Evolutionary conservation across 2,888 invertebrate species (phyloP), one percentile per base, ranked within the genome.

Genomic region (Yponomeuta cagnagella): DNA sequence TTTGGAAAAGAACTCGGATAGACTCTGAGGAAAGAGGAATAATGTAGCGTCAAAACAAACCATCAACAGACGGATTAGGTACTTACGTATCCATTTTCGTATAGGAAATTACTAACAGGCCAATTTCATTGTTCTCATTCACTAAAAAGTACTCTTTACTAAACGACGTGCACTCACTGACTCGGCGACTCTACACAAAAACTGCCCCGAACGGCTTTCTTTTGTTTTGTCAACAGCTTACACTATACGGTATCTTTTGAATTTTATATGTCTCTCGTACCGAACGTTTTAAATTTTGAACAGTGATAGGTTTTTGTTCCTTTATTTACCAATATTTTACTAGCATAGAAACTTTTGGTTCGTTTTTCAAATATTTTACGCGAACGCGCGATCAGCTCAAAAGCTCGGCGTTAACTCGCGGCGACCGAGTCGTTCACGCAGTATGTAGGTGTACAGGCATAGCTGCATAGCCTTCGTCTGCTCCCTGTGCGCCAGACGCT

Each of bases 71-170:
- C 23, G 52, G 23, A 58, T 31, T 10, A 64, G 31, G 43, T 85
- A 81, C 91, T 91, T 86, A 91, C 91, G 85, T 82, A 88, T 85
- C 89, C 91, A 92, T 92, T 89, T 90, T 91, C 78, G 82, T 78
- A 82, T 82, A 83, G 81, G 85, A 84, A 84, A 88, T 88, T 85
- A 88, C 87, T 80, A 78, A 81, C 77, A 79, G 80, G 79, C 81
- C 85, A 84, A 80, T 81, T 78, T 82, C 86, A 88, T 89, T 88
- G 86, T 89, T 78, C 81, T 79, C 83, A 83, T 83, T 83, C 84
- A 80, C 10, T 43, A 79, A 78, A 78, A 78, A 71, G 79, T 76
- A 75, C 76, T 78, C 76, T 80, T 82, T 64, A 64, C 78, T 81
- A 78, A 79, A 77, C 23, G 75, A 78, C 76, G 43, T 43, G 43